phyloP scores from a whole-genome alignment of 2,888 invertebrate species.

The Amphipyra berbera region DNA sequence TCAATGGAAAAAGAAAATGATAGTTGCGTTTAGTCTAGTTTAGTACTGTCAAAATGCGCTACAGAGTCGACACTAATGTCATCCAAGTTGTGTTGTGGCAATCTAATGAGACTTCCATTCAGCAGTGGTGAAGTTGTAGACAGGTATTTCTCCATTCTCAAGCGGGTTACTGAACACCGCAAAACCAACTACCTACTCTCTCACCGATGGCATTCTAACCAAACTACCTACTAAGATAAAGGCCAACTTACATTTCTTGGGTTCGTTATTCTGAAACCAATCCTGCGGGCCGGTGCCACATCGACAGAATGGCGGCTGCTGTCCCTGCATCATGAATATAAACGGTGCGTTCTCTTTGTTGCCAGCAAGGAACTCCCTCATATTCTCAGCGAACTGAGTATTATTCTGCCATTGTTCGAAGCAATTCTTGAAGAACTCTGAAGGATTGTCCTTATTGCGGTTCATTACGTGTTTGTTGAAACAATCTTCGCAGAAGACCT shows the following conservation, averaged over 20 bases:
- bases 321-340: constrained; percentile 79
- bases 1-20: too few species aligned
- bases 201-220: not conserved
- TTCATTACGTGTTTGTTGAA: constrained; percentile 78
- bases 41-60: too few species aligned
- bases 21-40: too few species aligned
- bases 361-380: constrained; percentile 78
- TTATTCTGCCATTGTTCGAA: constrained; percentile 85
- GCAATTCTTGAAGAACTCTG: constrained; percentile 82
- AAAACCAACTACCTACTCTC: too few species aligned
- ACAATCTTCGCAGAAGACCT: constrained; percentile 84
- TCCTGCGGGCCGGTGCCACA: constrained; percentile 75
- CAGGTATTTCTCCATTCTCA: too few species aligned
- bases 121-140: too few species aligned
- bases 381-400: constrained; percentile 74
- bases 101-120: too few species aligned
- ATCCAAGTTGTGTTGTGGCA: too few species aligned
- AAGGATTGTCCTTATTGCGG: constrained; percentile 76
- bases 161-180: too few species aligned
- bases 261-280: constrained; percentile 74
- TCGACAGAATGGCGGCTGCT: constrained; percentile 74
- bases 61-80: too few species aligned
- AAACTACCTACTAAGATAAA: not conserved
- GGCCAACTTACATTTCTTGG: constrained; percentile 77
- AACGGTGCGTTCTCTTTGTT: constrained; percentile 73